These are phyloP conservation scores for Numenius arquata DNA, from an alignment of 2,113 vertebrate genomes.

Conservation along the genomic window DNA sequence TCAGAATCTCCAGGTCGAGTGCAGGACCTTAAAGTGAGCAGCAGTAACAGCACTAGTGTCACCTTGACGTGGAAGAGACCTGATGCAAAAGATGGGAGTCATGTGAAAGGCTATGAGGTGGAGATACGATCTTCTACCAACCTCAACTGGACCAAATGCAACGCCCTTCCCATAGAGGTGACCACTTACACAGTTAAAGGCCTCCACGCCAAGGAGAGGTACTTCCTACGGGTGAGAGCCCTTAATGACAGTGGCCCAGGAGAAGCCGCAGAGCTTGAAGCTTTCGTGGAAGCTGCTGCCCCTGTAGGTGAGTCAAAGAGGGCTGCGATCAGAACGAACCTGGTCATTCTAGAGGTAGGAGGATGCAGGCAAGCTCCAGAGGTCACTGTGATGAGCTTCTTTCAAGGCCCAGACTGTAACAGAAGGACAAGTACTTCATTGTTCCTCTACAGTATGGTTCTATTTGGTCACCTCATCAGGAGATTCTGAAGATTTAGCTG, in stretches of 20 bases:
- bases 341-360: not conserved
- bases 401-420: not conserved
- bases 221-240: slow-evolving; percentile 81
- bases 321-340: not conserved
- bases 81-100: slow-evolving; percentile 61
- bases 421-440: not conserved
- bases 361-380: not conserved
- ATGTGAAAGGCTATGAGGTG: slow-evolving; percentile 83
- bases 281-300: slow-evolving; percentile 72
- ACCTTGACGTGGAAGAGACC: slow-evolving; percentile 84
- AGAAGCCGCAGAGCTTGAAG: slow-evolving; percentile 73
- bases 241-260: slow-evolving; percentile 78
- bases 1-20: slow-evolving; percentile 84
- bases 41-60: slow-evolving; percentile 80
- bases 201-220: slow-evolving; percentile 77
- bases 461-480: not conserved
- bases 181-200: slow-evolving; percentile 81
- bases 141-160: slow-evolving; percentile 83
- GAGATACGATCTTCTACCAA: slow-evolving; percentile 77
- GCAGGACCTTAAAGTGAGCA: slow-evolving; percentile 81
- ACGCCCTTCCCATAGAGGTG: slow-evolving; percentile 62
- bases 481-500: not conserved
- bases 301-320: slow-evolving; percentile 71
- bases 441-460: not conserved
- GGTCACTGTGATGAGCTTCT: not conserved